These are phyloP conservation scores for Clamator glandarius DNA, from an alignment of 2,797 vertebrate species.

Conservation along the genomic window DNA sequence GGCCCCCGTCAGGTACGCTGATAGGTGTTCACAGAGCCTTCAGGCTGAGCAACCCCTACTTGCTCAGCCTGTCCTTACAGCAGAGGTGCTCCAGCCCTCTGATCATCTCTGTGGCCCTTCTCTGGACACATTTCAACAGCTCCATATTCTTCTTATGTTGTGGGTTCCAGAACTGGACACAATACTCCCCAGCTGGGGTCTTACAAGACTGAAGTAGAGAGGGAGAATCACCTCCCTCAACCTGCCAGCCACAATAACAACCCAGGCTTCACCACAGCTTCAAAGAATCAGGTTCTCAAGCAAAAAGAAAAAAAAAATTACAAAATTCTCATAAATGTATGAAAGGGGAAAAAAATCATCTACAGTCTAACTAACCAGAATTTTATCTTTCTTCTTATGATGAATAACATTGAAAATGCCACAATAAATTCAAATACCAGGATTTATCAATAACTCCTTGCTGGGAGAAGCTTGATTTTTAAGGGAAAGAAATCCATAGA, in stretches of 20 bases:
- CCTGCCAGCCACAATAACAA: background rate
- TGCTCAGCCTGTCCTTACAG: too few relatives aligned
- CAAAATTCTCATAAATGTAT: background rate
- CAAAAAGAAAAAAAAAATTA: background rate
- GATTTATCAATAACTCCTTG: background rate
- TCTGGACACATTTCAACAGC: too few relatives aligned
- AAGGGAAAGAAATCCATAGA: background rate
- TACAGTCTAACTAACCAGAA: background rate
- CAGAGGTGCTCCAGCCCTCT: too few relatives aligned
- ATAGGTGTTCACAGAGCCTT: too few relatives aligned
- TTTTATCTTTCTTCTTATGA: background rate
- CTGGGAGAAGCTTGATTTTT: conserved; percentile 7
- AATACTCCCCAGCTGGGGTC: too few relatives aligned
- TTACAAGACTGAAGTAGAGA: too few relatives aligned
- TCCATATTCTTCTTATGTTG: too few relatives aligned
- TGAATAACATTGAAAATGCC: background rate
- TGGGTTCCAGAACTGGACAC: too few relatives aligned
- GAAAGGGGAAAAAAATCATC: background rate
- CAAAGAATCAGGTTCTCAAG: background rate
- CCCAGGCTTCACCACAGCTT: background rate
- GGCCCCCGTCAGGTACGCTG: too few relatives aligned
- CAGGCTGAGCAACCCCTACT: too few relatives aligned
- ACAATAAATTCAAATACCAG: background rate
- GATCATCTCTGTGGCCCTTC: too few relatives aligned
- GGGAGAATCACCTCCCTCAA: too few relatives aligned